phyloP scores from a whole-genome alignment of 2,888 invertebrate species.

The Drosophila antonietae region DNA sequence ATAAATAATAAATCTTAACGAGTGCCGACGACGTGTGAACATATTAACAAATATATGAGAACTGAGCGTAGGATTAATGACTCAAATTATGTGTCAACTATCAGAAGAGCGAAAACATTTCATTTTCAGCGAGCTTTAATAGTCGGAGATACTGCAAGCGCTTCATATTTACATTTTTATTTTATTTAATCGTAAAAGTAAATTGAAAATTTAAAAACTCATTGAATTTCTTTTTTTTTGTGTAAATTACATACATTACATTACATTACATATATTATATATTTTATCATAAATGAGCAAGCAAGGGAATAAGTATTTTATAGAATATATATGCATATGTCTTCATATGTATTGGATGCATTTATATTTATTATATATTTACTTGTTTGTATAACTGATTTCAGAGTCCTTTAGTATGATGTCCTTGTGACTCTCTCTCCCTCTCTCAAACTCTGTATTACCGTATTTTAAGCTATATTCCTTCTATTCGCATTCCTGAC shows the following conservation, averaged over 20 bases:
- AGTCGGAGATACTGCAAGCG: background rate
- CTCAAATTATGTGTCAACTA: slow-evolving; percentile 3
- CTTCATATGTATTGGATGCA: too few relatives aligned
- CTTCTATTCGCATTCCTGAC: too few relatives aligned
- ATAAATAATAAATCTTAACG: slow-evolving; percentile 24
- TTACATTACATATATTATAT: too few relatives aligned
- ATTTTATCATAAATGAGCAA: too few relatives aligned
- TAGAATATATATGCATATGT: too few relatives aligned
- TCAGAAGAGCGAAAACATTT: background rate
- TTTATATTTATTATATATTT: too few relatives aligned
- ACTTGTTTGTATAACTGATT: too few relatives aligned
- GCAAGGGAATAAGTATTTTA: too few relatives aligned
- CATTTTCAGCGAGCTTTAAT: background rate
- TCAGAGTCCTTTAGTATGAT: too few relatives aligned
- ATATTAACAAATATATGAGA: background rate
- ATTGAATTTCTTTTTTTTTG: background rate
- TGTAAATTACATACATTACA: too few relatives aligned
- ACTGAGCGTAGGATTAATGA: background rate
- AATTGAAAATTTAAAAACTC: background rate
- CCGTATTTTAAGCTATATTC: too few relatives aligned
- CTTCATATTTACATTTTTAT: background rate
- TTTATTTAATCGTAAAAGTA: background rate
- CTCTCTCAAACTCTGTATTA: too few relatives aligned
- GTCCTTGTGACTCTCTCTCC: background rate
- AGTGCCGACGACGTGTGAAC: slow-evolving; percentile 20